Evolutionary conservation across 37 sponge, comb jelly and placozoan genomes (phyloP).

Genomic region (Crambe crambe): DNA sequence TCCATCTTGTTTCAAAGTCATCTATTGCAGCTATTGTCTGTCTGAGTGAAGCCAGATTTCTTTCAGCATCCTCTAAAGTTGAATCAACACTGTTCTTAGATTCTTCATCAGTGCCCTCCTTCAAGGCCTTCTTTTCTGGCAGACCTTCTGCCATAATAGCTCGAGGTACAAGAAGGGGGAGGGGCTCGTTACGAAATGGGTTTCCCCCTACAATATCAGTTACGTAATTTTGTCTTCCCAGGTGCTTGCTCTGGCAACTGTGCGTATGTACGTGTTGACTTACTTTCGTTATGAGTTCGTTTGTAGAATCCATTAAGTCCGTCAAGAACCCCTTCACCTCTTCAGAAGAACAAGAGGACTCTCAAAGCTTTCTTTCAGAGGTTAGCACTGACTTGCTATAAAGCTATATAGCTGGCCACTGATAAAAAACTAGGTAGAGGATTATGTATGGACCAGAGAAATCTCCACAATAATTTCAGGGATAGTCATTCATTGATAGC

Average conservation of each 20-base stretch:
- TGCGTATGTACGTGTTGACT: too few species aligned
- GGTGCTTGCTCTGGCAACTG: too few species aligned
- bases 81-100: too few species aligned
- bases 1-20: slow-evolving; percentile 16
- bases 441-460: too few species aligned
- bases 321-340: background rate
- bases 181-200: background rate
- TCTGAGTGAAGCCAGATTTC: background rate
- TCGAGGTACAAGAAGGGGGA: background rate
- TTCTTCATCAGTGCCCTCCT: background rate
- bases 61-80: background rate
- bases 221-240: too few species aligned
- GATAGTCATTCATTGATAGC: too few species aligned
- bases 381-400: background rate
- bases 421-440: too few species aligned
- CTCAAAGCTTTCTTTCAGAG: background rate
- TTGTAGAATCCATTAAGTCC: background rate
- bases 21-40: background rate
- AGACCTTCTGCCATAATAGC: background rate
- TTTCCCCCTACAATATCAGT: background rate
- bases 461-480: too few species aligned
- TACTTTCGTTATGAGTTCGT: background rate
- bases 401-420: background rate
- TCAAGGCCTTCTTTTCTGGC: background rate
- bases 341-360: background rate